Conservation (phyloP, 2,797 vertebrate genomes). For the Psittacula echo region DNA sequence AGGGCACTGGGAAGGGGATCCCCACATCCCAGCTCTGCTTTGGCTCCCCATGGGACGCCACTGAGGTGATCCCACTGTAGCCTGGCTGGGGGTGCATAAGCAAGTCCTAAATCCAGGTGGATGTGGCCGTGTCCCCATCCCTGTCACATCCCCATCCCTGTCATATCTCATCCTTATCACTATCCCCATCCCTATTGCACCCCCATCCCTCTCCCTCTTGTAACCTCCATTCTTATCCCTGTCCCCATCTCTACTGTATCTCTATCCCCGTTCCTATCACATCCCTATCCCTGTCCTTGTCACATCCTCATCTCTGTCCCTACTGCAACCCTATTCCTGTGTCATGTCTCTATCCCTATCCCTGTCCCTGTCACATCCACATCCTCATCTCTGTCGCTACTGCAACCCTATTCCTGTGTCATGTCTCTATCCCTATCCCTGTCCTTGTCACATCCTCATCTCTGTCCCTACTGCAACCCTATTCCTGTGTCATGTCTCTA, state of each 20-base stretch:
- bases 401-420: not conserved
- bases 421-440: not conserved
- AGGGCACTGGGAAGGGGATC: not conserved
- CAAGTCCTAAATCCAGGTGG: not conserved
- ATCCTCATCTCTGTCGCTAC: not conserved
- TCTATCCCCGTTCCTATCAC: no score
- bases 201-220: not conserved
- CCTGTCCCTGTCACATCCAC: no score
- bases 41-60: no score
- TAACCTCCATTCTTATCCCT: not conserved
- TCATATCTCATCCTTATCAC: not conserved
- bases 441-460: no score
- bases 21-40: not conserved
- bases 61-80: not conserved
- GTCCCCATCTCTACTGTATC: not conserved
- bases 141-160: not conserved
- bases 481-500: not conserved
- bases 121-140: not conserved
- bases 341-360: not conserved
- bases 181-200: not conserved
- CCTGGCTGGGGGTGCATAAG: not conserved
- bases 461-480: not conserved
- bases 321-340: not conserved
- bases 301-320: no score
- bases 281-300: not conserved